A percentile compares a stretch with the other conserved stretches of the same genome.
phyloP scores from a whole-genome alignment of 2,797 vertebrate species.

The Coracias cyanogaster region DNA sequence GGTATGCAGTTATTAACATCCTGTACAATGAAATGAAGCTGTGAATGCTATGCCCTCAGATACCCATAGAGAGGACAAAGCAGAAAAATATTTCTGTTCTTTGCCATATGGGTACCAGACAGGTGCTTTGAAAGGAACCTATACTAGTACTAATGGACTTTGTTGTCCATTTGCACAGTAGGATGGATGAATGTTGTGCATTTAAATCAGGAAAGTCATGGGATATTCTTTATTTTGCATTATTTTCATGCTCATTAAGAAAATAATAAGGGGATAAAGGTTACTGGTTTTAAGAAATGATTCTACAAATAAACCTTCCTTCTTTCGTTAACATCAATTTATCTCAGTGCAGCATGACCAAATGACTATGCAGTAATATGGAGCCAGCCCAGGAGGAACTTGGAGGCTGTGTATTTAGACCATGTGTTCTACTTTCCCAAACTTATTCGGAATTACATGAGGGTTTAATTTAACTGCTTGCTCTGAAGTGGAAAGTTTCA shows the following conservation, averaged over 20 bases:
- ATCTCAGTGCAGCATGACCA: neutral
- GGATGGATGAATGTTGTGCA: neutral
- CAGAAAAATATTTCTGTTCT: neutral
- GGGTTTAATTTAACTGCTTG: neutral
- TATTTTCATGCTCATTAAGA: neutral
- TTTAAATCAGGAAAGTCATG: neutral
- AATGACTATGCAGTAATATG: fast-evolving
- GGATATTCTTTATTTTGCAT: neutral
- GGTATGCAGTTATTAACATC: neutral
- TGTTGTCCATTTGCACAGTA: neutral
- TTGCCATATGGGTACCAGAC: neutral
- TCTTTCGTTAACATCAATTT: neutral
- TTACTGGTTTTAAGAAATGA: neutral
- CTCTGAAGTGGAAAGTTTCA: neutral
- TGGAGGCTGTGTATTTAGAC: neutral
- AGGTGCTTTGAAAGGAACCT: neutral
- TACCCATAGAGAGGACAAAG: neutral
- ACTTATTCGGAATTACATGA: neutral
- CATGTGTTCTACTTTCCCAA: neutral
- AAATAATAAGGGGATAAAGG: neutral
- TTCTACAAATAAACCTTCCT: neutral
- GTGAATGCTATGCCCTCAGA: neutral
- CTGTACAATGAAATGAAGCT: neutral
- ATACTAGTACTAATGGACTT: neutral
- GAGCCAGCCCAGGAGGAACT: neutral